Evolutionary conservation across 2,888 invertebrate species (phyloP).

Genomic region (Hirtodrosophila duncani): DNA sequence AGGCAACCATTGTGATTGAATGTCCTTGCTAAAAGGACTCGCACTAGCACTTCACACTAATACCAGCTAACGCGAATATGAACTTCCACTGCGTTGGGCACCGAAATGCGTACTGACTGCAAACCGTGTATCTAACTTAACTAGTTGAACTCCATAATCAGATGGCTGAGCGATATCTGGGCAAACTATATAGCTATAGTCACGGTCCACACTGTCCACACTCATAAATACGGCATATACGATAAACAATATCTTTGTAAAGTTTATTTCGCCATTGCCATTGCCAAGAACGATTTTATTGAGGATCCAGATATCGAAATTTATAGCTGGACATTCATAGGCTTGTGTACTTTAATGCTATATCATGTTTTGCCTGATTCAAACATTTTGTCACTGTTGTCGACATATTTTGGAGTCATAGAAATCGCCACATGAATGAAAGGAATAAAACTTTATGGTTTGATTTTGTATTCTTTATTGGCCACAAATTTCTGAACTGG

Average conservation of each 20-base stretch:
- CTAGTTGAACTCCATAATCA: slow-evolving; percentile 47
- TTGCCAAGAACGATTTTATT: slow-evolving; percentile 27
- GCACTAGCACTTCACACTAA: too few species aligned
- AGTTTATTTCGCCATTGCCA: slow-evolving; percentile 15
- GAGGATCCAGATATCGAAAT: slow-evolving; percentile 26
- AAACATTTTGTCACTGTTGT: slow-evolving; percentile 19
- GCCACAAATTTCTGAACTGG: slow-evolving; percentile 10
- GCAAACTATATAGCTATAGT: slow-evolving; percentile 9
- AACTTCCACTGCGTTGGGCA: slow-evolving; percentile 41
- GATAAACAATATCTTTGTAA: slow-evolving; percentile 7
- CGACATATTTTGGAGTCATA: slow-evolving; percentile 10
- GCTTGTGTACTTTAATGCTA: slow-evolving; percentile 12
- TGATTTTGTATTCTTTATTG: slow-evolving; percentile 42
- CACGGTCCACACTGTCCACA: slow-evolving; percentile 1
- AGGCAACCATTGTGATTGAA: slow-evolving; percentile 50
- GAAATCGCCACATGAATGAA: slow-evolving; percentile 44
- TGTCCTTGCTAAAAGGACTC: slow-evolving; percentile 29
- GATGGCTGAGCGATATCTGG: slow-evolving; percentile 38
- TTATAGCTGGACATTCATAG: slow-evolving; percentile 22
- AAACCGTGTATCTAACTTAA: slow-evolving; percentile 28
- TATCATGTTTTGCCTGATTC: background rate
- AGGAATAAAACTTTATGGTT: slow-evolving; percentile 30
- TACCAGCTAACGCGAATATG: too few species aligned
- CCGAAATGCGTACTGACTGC: slow-evolving; percentile 42
- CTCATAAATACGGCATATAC: slow-evolving; percentile 16